Base-by-base conservation (phyloP, 2,888 invertebrate genomes). In the Spodoptera exigua region DNA sequence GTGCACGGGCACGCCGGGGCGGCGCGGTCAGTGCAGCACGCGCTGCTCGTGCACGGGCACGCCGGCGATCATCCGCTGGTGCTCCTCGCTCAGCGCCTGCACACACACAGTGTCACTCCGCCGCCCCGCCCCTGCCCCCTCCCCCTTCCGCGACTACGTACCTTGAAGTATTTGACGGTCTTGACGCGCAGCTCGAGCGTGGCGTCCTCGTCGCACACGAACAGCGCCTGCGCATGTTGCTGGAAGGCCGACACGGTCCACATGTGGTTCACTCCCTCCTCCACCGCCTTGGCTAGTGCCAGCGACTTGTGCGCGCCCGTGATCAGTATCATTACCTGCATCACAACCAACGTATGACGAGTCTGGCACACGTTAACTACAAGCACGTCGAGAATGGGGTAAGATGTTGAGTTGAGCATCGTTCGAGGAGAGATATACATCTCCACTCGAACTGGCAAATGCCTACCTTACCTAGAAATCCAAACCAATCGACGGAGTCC, bases 211-310 rank as follows among this genome's bases (percentile, higher is more conserved):
- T 99, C 99, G 89, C 99, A 99, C 67, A 99, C 95, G 95, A 99
- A 98, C 60, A 99, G 95, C 27, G 99, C 97, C 83, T 96, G 96
- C 46, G 97, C 96, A 93, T 99, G 99, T 89, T 98, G 98, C 90
- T 99, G 99, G 95, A 99, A 99, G 49, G 99, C 99, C 43, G 99
- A 99, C 40, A 99, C 99, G 0, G 99, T 99, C 99, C 99, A 99
- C 99, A 99, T 99, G 93, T 99, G 99, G 95, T 98, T 99, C 11
- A 99, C 97, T 56, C 99, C 99, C 90, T 99, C 98, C 93, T 99
- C 99, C 81, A 99, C 98, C 10, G 99, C 99, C 93, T 99, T 99
- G 86, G 99, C 98, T 66, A 99, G 95, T 54, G 99, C 99, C 86
- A 99, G 97, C 11, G 99, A 96, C 92, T 99, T 99, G 93, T 99